Evolutionary conservation across 1,140 invertebrate genomes (phyloP), one percentile per base, ranked within the genome.

Genomic region (Rhyacophila brunnea): DNA sequence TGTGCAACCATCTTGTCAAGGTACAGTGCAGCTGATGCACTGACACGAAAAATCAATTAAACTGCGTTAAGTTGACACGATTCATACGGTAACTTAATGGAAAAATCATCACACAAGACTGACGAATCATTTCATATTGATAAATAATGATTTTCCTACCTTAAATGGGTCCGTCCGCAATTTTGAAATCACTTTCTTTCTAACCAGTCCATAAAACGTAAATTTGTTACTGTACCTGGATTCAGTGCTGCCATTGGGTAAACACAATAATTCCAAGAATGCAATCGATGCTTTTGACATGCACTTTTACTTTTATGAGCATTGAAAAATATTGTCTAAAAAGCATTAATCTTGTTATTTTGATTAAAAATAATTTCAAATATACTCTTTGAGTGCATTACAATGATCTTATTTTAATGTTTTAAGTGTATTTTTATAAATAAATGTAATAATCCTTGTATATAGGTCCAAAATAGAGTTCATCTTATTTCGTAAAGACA

Each of bases 101-200:
- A 44, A 15, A 40, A 40, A 47, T 35, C 6, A 54, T 11, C 7
- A 35, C n/a, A 45, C 47, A 40, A 47, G 7, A 10, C 13, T 43
- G 19, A 11, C 38, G 28, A 20, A 44, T 44, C 32, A 45, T 4
- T 28, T 45, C 14, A 54, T 11, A 38, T 23, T 19, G 23, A 13
- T 43, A 2, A 42, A 42, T 19, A 42, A 15, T 32, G 36, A 49
- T 43, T 47, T 23, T 42, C 52, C 55, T 49, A 61, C 59, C 59
- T 61, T 23, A 45, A 45, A 50, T 35, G 43, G 48, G 47, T 54
- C 47, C 46, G 46, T 47, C 52, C 44, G 53, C 51, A 43, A 48
- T 50, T 61, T 61, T 56, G 53, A 61, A 61, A 55, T 55, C 59
- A 61, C 59, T 62, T 62, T 49, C 42, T 48, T 62, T 57, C 49